Base-by-base conservation (phyloP, 2,113 vertebrate species). In the Mystacornis crossleyi region DNA sequence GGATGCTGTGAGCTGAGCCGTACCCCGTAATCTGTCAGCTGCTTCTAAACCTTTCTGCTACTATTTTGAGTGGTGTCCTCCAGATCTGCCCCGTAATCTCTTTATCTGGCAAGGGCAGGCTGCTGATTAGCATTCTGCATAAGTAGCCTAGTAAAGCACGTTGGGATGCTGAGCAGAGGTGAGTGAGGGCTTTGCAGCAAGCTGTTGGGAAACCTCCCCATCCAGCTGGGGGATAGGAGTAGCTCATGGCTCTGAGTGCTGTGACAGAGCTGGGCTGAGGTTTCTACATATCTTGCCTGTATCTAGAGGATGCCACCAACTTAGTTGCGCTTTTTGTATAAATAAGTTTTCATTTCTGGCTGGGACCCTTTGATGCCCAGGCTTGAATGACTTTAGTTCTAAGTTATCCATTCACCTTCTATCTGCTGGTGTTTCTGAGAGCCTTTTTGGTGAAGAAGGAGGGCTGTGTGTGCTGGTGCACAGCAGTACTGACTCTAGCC, bases 41-140 rank as follows among this genome's bases (percentile, higher is more conserved):
- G 61, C 91, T 93, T 55, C 78, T 96, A 95, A 97, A 90, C 61
- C 94, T 82, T 90, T 73, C 88, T 93, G 96, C 92, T 96, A 34
- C 97, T 97, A 97, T 97, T 97, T 96, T 95, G 90, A 93, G 97
- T 78, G 74, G 69, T 77, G 90, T 95, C 94, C 93, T 97, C 94
- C 67, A 92, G 79, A 91, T 94, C 89, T 80, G 71, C 91, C 84
- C 93, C 54, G 62, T 96, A 97, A 95, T 97, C 97, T 92, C 89
- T 82, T 97, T 97, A 97, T 80, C 89, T 70, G 93, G 73, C 58
- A 66, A 20, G 33, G 80, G 61, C 72, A 75, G 69, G 69, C 88
- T 90, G 88, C 86, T 86, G 94, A 93, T 94, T 90, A 95, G 91
- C 6, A 4, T 83, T 93, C 84, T 82, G 58, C 69, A 3, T 97